phyloP scores from a whole-genome alignment of 1,140 invertebrate genomes.

The Triops cancriformis region DNA sequence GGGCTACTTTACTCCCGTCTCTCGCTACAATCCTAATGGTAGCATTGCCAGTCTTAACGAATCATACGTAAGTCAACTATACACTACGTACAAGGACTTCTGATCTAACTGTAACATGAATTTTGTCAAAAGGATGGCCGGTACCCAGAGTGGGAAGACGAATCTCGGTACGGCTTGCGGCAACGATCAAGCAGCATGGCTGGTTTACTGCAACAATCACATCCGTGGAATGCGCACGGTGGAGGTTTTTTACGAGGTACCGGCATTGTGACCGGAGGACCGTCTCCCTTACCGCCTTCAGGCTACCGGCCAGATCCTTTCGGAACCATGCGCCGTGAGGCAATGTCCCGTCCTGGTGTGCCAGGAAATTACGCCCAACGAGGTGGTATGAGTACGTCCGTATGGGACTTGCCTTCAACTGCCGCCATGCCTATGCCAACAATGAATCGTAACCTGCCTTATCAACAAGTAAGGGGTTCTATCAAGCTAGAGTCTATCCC shows the following conservation, averaged over 20 bases:
- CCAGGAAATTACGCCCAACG: not conserved
- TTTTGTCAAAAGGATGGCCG: constrained; percentile 36
- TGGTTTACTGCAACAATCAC: constrained; percentile 18
- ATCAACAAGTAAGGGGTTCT: constrained; percentile 32
- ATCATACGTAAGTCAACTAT: not conserved
- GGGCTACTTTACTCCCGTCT: not conserved
- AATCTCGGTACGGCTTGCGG: constrained; percentile 29
- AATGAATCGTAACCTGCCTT: constrained; percentile 38
- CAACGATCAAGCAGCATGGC: constrained; percentile 31
- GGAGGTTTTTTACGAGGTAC: constrained; percentile 8
- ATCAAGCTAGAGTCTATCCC: too few species aligned
- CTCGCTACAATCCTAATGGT: constrained; percentile 19
- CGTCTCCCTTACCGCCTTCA: constrained; percentile 29
- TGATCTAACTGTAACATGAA: not conserved
- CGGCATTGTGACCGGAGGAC: constrained; percentile 28
- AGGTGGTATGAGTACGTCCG: constrained; percentile 40
- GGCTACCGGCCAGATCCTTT: not conserved
- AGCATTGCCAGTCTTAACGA: constrained; percentile 22
- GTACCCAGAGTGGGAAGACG: constrained; percentile 42
- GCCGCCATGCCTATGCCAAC: constrained; percentile 9
- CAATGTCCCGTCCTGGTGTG: not conserved
- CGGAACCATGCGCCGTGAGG: not conserved
- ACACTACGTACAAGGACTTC: too few species aligned
- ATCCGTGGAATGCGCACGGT: not conserved
- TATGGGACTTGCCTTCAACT: constrained; percentile 41